Evolutionary conservation across 2,888 invertebrate species (phyloP).

Genomic region (Ormyrus labotus): DNA sequence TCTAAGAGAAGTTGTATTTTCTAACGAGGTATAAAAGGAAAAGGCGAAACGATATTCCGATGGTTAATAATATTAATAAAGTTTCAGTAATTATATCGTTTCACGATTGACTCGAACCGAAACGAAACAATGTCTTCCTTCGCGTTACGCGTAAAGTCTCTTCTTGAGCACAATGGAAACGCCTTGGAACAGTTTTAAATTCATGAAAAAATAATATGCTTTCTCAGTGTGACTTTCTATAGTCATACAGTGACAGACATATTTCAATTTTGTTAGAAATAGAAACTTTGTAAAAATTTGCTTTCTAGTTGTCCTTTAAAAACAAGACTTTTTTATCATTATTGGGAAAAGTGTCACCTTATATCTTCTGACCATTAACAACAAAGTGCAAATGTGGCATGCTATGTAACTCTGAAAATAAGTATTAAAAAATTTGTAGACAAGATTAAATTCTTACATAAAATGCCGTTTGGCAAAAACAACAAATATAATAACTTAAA

Average conservation of each 20-base stretch:
- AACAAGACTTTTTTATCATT: no score
- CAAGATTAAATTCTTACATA: no score
- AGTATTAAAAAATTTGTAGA: no score
- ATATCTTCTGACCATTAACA: no score
- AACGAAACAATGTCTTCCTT: conserved; percentile 42
- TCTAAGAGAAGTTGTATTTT: conserved; percentile 2
- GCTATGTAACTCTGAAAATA: no score
- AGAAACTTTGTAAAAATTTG: conserved; percentile 16
- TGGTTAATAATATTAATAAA: conserved; percentile 22
- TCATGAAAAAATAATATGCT: conserved; percentile 46
- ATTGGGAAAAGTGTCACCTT: no score
- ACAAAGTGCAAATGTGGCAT: no score
- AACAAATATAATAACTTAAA: no score
- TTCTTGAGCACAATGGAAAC: conserved; percentile 44
- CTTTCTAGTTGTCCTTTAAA: no score
- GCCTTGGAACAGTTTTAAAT: conserved; percentile 15
- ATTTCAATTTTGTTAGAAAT: conserved; percentile 11
- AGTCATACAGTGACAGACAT: conserved; percentile 22
- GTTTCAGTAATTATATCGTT: conserved; percentile 37
- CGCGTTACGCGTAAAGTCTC: conserved; percentile 14
- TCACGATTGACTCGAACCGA: conserved; percentile 25
- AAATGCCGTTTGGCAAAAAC: no score
- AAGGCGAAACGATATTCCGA: conserved; percentile 28
- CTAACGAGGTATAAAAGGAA: conserved; percentile 35
- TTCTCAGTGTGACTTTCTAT: conserved; percentile 48